Conservation (phyloP, 2,888 invertebrate species). For the Acanthacorydalis orientalis region DNA sequence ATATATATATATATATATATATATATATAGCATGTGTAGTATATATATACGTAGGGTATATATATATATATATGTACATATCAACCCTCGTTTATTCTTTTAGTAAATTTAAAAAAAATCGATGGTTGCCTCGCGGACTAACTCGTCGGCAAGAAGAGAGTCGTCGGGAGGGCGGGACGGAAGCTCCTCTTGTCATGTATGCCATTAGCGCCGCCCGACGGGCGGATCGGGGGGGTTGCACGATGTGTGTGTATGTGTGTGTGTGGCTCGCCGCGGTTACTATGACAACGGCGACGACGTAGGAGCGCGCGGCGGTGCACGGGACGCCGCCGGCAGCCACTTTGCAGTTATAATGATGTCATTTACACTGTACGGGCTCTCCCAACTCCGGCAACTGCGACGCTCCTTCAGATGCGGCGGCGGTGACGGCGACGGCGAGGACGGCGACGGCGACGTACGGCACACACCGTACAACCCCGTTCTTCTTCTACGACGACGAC, state of each 20-base stretch:
- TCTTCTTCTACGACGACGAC: no score
- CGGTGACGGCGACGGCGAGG: no score
- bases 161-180: neutral
- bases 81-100: slow-evolving; percentile 3
- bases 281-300: slow-evolving; percentile 1
- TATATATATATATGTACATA: neutral
- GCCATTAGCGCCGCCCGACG: slow-evolving; percentile 2
- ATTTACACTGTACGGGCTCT: slow-evolving; percentile 23
- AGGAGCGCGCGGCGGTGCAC: neutral
- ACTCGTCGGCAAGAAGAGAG: neutral
- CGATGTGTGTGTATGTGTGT: neutral
- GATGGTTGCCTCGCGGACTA: neutral
- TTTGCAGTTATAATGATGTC: slow-evolving; percentile 34
- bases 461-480: no score
- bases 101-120: slow-evolving; percentile 6
- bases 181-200: slow-evolving; percentile 3
- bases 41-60: no score
- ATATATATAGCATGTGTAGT: neutral
- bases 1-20: neutral
- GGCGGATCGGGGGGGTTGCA: neutral
- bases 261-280: neutral
- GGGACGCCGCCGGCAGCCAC: slow-evolving; percentile 15
- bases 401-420: no score
- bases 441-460: no score
- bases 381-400: no score